phyloP scores from a whole-genome alignment of 2,888 invertebrate genomes.

The Enchytraeus crypticus region DNA sequence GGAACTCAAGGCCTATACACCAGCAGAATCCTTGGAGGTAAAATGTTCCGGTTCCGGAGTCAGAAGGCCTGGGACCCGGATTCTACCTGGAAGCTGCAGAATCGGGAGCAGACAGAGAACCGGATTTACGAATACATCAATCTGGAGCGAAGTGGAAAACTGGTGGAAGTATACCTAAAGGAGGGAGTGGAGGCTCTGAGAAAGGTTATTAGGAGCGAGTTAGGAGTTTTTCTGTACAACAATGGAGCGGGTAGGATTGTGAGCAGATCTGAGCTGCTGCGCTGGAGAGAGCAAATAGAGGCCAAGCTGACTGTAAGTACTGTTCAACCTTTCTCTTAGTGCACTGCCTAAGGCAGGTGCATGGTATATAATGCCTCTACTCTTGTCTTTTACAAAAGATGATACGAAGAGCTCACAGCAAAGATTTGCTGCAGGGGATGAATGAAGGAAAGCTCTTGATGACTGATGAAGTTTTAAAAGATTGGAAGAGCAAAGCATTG shows the following conservation, averaged over 20 bases:
- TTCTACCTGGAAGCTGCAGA: slow-evolving; percentile 44
- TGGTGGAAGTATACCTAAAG: slow-evolving; percentile 21
- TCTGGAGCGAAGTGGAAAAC: slow-evolving; percentile 35
- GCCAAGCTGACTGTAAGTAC: slow-evolving; percentile 44
- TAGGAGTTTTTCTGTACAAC: slow-evolving; percentile 38
- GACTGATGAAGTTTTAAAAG: too few species aligned
- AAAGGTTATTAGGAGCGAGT: slow-evolving; percentile 31
- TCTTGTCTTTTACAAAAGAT: too few species aligned
- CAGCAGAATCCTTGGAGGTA: too few species aligned
- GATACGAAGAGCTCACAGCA: too few species aligned
- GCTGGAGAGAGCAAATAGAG: slow-evolving; percentile 71
- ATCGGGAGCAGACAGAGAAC: slow-evolving; percentile 38
- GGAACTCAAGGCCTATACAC: too few species aligned
- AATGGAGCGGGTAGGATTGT: slow-evolving; percentile 37
- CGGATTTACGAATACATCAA: slow-evolving; percentile 42
- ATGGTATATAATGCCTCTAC: too few species aligned
- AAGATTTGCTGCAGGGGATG: too few species aligned
- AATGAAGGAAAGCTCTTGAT: too few species aligned
- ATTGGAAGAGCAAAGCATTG: too few species aligned
- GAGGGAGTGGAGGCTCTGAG: slow-evolving; percentile 11
- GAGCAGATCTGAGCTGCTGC: slow-evolving; percentile 35
- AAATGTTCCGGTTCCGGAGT: too few species aligned
- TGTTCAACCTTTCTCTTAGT: background rate
- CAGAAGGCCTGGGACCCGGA: slow-evolving; percentile 37
- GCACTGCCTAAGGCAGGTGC: too few species aligned